Evolutionary conservation across 2,113 vertebrate species (phyloP).

Genomic region (Arvicanthis niloticus): DNA sequence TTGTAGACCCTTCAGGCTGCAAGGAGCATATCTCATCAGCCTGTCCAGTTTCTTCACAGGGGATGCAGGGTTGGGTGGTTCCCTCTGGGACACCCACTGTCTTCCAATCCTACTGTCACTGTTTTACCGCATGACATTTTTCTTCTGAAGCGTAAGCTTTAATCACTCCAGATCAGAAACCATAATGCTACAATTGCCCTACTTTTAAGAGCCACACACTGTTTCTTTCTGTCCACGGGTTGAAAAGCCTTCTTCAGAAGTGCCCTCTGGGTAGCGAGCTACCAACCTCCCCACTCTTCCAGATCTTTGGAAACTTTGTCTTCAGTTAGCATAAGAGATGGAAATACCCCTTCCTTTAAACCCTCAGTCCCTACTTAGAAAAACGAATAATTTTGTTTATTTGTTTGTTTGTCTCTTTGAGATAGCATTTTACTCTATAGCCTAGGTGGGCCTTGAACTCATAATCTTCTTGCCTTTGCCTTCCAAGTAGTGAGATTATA

Average conservation of each 20-base stretch:
- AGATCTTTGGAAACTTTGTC: neutral
- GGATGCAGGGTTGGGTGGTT: neutral
- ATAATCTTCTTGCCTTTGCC: neutral
- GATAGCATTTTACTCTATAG: neutral
- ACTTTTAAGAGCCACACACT: neutral
- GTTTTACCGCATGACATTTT: neutral
- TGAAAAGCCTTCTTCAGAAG: neutral
- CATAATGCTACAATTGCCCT: neutral
- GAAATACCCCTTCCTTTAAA: neutral
- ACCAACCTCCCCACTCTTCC: neutral
- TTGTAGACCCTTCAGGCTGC: neutral
- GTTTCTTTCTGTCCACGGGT: neutral
- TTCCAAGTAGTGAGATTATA: neutral
- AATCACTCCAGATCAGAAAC: conserved; percentile 1
- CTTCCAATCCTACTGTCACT: neutral
- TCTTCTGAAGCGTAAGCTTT: neutral
- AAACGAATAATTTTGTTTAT: neutral
- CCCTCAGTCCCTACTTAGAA: neutral
- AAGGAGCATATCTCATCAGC: neutral
- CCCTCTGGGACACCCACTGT: neutral
- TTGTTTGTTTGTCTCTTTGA: neutral
- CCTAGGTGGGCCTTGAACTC: neutral
- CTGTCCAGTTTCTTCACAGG: neutral
- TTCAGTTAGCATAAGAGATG: neutral
- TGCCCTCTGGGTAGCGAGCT: neutral